phyloP scores from a whole-genome alignment of 2,797 vertebrate species.

The Pelochelys cantorii region DNA sequence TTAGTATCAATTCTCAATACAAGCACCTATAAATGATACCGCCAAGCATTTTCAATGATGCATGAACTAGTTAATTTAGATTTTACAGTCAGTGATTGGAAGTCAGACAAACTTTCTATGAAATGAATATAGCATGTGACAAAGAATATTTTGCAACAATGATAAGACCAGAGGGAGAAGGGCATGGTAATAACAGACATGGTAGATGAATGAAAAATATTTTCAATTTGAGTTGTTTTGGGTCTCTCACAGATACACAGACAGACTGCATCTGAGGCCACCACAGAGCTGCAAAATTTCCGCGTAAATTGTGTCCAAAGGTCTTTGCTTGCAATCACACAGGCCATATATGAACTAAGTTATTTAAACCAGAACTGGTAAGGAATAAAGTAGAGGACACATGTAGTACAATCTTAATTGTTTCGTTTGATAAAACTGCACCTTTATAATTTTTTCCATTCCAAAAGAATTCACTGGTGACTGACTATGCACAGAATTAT shows the following conservation, averaged over 20 bases:
- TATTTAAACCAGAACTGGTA: background rate
- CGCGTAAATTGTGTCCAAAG: background rate
- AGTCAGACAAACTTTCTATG: background rate
- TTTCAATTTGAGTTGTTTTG: slow-evolving; percentile 1
- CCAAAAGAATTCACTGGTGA: slow-evolving; percentile 4
- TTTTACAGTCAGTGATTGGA: background rate
- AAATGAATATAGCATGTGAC: background rate
- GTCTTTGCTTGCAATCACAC: background rate
- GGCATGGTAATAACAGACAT: background rate
- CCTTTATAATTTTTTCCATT: background rate
- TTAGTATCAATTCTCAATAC: background rate
- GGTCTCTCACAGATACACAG: background rate
- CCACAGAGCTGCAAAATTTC: background rate
- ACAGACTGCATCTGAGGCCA: background rate
- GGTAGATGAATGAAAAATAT: background rate
- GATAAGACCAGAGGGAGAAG: background rate
- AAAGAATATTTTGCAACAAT: slow-evolving; percentile 19
- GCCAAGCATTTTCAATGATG: background rate
- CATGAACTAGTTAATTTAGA: background rate
- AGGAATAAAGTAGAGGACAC: slow-evolving; percentile 16
- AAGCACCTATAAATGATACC: background rate
- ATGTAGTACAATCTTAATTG: background rate
- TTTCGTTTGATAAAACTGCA: background rate
- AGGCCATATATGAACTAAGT: background rate
- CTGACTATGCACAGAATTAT: background rate